These are phyloP conservation scores for Steinernema scapterisci DNA, from an alignment of 2,888 invertebrate genomes.

Conservation along the genomic window DNA sequence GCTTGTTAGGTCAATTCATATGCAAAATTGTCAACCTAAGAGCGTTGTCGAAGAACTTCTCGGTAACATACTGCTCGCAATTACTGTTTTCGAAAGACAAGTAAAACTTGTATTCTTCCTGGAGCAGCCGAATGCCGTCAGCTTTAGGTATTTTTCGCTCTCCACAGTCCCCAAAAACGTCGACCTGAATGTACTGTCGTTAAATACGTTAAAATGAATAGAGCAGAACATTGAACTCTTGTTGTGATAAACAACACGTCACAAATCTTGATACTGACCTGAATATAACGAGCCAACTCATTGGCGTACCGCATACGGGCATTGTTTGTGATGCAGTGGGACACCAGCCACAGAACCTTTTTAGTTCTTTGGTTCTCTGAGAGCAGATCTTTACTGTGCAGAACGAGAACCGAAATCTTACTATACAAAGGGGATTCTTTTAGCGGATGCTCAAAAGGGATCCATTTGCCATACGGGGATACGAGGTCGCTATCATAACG, in stretches of 20 bases:
- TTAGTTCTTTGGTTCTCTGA: constrained; percentile 25
- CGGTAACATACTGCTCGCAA: constrained; percentile 54
- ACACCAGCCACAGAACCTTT: constrained; percentile 48
- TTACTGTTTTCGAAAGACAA: constrained; percentile 54
- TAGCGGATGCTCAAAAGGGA: background rate
- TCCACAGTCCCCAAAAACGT: constrained; percentile 43
- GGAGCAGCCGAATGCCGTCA: constrained; percentile 15
- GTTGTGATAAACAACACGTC: background rate
- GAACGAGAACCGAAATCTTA: background rate
- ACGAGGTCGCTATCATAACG: constrained; percentile 42
- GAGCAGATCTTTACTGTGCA: background rate
- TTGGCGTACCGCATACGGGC: constrained; percentile 37
- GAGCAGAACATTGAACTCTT: background rate
- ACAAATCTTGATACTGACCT: constrained; percentile 9
- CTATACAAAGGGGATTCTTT: background rate
- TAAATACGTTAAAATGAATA: no score
- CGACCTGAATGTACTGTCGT: no score
- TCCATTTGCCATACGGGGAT: constrained; percentile 43
- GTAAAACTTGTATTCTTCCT: constrained; percentile 47
- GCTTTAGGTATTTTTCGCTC: constrained; percentile 7
- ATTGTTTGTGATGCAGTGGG: constrained; percentile 51
- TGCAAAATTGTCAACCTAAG: constrained; percentile 31
- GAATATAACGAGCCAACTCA: constrained; percentile 34
- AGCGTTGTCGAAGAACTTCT: constrained; percentile 51
- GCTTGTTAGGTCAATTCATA: background rate